Conservation (phyloP, 2,797 vertebrate species). For the Neopelma chrysocephalum region DNA sequence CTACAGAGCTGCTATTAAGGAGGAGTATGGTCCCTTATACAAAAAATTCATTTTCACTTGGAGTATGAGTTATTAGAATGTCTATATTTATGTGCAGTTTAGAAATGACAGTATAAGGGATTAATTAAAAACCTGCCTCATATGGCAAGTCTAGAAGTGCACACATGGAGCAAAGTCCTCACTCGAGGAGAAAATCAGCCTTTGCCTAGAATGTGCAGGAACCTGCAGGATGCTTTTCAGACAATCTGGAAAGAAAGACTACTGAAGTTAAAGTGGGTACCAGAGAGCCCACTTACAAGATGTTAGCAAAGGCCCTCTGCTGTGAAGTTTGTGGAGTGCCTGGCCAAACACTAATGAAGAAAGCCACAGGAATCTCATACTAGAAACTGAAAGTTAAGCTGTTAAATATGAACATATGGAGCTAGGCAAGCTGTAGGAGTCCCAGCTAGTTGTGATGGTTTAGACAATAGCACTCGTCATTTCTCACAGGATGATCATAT, state of each 20-base stretch:
- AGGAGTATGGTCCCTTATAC: background rate
- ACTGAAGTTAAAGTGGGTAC: background rate
- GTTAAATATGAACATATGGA: constrained; percentile 43
- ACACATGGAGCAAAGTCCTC: background rate
- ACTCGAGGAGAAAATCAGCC: background rate
- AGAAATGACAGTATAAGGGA: background rate
- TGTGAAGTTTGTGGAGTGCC: constrained; percentile 18
- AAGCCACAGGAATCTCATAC: constrained; percentile 34
- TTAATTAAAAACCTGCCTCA: background rate
- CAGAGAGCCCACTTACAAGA: constrained; percentile 35
- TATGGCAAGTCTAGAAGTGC: background rate
- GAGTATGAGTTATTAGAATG: background rate
- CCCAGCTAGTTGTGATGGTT: background rate
- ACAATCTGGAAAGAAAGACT: constrained; percentile 8
- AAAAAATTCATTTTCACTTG: background rate
- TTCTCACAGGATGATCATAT: background rate
- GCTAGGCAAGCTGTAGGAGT: background rate
- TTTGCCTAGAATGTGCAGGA: background rate
- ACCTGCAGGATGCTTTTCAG: constrained; percentile 13
- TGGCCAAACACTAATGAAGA: constrained; percentile 36
- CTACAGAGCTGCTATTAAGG: background rate
- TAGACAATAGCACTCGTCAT: background rate
- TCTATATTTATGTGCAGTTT: background rate
- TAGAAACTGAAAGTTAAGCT: constrained; percentile 30
- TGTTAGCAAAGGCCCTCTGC: constrained; percentile 31